Base-by-base conservation (phyloP, 1,140 invertebrate species). In the Drosophila simulans region DNA sequence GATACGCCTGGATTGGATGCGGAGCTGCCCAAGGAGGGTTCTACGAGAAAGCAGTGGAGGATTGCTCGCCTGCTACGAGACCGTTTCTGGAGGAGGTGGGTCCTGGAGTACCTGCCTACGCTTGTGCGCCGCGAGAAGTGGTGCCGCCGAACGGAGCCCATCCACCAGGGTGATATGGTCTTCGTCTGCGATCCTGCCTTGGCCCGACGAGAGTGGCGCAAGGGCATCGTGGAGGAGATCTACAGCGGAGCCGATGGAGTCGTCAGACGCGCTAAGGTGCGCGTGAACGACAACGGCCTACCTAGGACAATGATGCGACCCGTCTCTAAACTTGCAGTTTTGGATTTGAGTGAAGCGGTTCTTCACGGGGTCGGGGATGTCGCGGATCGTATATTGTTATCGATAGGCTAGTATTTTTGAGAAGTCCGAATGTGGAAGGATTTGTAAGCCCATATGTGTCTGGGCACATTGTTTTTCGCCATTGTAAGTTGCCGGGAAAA, bases 51-150 rank as follows among this genome's bases (percentile, higher is more conserved):
- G 15, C 40, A 43, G n/a, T 43, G 40, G 40, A 43, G 15, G 15
- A 43, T 43, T 15, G 40, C 15, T 7, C 8, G 40, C n/a, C 5
- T 17, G 13, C 40, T 42, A 5, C 13, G 40, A 15, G 40, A 43
- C 40, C 40, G 15, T 43, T 43, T 43, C 15, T 43, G 40, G 40
- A 68, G 40, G 27, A 17, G 57, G 20, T 63, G 62, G 66, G 52
- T 72, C 10, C 0, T 22, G 1, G 65, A 76, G 20, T 66, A 59
- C 17, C 34, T 77, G 25, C 46, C 58, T 3, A 77, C 59, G 2
- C 57, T 69, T 37, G 62, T 53, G 7, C 43, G 69, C 13, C 54
- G 54, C 40, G 55, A 58, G 20, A 80, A 73, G 40, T 80, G 73
- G 62, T 73, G 58, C 27, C 17, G 35, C 8, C 20, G 39, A 1